Base-by-base conservation (phyloP, 2,888 invertebrate genomes). In the Mimas tiliae region DNA sequence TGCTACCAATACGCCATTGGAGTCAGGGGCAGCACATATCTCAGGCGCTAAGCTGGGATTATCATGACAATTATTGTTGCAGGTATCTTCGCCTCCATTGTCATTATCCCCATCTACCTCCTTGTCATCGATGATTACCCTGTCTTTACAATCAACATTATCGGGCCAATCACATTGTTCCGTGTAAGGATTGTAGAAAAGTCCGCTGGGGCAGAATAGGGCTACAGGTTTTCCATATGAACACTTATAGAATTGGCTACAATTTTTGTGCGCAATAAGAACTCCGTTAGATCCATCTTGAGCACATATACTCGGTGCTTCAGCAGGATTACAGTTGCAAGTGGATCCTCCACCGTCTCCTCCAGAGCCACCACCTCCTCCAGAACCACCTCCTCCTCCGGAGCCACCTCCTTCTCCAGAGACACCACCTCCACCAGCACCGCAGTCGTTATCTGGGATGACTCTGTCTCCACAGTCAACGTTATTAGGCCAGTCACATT, bases 221-320 rank as follows among this genome's bases (percentile, higher is more conserved):
- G 71, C 65, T 1, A 78, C 74, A 0, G 80, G 79, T 3, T 14
- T 34, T 6, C 81, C 80, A 1, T 73, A 9, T 9, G 48, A 47
- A 14, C 85, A 86, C 27, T 75, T 77, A 64, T 83, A 85, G 66
- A 82, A 84, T 45, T 84, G 71, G 62, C 81, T 80, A 64, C 84
- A 84, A 66, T 82, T 76, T 65, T 80, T 78, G 45, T 83, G 78
- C 4, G 83, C 78, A 0, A 83, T 63, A 0, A 82, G 69, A 0
- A 68, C 62, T 19, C 78, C 79, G 0, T 82, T 75, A 0, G 83
- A 81, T 0, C 72, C 78, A 6, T 72, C 72, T 16, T 64, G 69
- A 0, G 73, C 72, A 63, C 81, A 81, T 27, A 79, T 75, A 0
- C 65, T 67, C 1, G 74, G 74, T 4, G 80, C 80, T 67, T 79